Evolutionary conservation across 2,888 invertebrate genomes (phyloP).

Genomic region (Coleophora flavipennella): DNA sequence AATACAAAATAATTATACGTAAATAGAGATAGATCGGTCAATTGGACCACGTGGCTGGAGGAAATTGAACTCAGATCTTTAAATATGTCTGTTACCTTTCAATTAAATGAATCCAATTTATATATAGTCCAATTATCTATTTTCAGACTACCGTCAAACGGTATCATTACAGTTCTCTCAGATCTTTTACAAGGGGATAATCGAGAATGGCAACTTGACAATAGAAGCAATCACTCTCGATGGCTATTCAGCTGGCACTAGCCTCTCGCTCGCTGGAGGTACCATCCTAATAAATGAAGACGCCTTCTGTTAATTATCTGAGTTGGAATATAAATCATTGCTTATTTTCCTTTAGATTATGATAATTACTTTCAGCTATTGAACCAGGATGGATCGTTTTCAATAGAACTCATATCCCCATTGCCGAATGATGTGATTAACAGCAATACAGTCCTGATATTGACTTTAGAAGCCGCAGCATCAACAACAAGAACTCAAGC

Average conservation of each 20-base stretch:
- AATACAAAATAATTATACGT: too few relatives aligned
- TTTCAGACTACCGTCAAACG: constrained; percentile 15
- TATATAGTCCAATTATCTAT: neutral
- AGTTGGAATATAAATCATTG: constrained; percentile 1
- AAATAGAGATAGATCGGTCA: too few relatives aligned
- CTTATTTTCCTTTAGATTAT: constrained; percentile 25
- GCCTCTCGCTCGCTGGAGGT: constrained; percentile 23
- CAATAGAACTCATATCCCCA: constrained; percentile 12
- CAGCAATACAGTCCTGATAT: constrained; percentile 19
- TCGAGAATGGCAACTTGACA: constrained; percentile 15
- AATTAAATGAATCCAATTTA: too few relatives aligned
- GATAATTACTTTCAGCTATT: constrained; percentile 22
- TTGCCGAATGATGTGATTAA: constrained; percentile 16
- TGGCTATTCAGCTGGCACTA: constrained; percentile 16
- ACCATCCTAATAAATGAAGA: constrained; percentile 3
- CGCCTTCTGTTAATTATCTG: neutral
- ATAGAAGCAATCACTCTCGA: constrained; percentile 17
- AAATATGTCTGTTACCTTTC: too few relatives aligned
- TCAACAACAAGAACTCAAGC: constrained; percentile 13
- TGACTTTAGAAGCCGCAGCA: constrained; percentile 18
- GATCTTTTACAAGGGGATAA: constrained; percentile 21
- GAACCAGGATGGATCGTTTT: constrained; percentile 15
- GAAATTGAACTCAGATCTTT: too few relatives aligned
- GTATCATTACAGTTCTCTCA: constrained; percentile 16
- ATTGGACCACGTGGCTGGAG: too few relatives aligned